Conservation (phyloP, 2,888 invertebrate species). For the Chrysodeixis includens region DNA sequence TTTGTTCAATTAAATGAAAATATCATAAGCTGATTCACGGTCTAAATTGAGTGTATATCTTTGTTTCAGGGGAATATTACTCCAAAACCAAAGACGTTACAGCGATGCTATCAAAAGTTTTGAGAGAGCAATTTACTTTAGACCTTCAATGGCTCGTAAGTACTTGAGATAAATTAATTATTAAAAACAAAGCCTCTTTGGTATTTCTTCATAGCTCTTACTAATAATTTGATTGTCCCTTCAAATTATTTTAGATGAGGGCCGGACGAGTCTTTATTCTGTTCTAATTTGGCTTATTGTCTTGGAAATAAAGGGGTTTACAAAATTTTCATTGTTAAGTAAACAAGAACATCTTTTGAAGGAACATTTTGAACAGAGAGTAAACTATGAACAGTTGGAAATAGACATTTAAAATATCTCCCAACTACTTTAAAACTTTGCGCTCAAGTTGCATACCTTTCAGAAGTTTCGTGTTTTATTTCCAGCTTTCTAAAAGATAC, state of each 20-base stretch:
- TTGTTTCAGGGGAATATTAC: conserved; percentile 96
- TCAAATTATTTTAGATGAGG: conserved; percentile 57
- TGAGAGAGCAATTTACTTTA: conserved; percentile 96
- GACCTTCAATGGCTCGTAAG: conserved; percentile 98
- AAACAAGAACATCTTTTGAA: conserved; percentile 46
- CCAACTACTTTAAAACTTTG: conserved; percentile 20
- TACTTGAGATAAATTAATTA: conserved; percentile 75
- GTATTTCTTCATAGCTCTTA: conserved; percentile 60
- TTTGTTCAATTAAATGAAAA: conserved; percentile 6
- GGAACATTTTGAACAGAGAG: conserved; percentile 33
- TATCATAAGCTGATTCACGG: conserved; percentile 16
- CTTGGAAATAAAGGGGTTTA: conserved; percentile 48
- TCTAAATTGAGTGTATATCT: conserved; percentile 58
- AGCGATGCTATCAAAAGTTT: conserved; percentile 97
- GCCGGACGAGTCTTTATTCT: conserved; percentile 48
- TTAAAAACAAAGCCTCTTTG: conserved; percentile 61
- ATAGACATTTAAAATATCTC: conserved; percentile 39
- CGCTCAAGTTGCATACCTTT: conserved; percentile 32
- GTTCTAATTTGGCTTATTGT: conserved; percentile 56
- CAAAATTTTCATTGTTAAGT: conserved; percentile 45
- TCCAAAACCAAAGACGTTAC: conserved; percentile 96
- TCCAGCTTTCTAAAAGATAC: conserved; percentile 12
- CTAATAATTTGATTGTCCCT: conserved; percentile 62
- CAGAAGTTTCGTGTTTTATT: conserved; percentile 34
- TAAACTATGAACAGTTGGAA: conserved; percentile 32